Evolutionary conservation across 1,140 invertebrate genomes (phyloP).

Genomic region (Calliopsis andreniformis): DNA sequence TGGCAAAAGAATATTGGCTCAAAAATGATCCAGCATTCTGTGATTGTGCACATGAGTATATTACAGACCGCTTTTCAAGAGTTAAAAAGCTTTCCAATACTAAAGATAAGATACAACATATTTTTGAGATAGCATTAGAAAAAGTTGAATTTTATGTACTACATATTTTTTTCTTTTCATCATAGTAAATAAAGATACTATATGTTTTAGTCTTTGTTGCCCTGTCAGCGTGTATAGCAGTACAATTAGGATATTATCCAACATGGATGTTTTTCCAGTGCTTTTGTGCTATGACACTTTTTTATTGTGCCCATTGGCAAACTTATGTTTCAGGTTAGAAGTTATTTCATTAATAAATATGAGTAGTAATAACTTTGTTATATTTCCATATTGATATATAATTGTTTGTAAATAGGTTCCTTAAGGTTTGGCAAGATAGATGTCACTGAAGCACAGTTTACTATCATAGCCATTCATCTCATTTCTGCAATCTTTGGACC

Average conservation of each 20-base stretch:
- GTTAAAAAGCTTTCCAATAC: not conserved
- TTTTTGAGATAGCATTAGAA: too few species aligned
- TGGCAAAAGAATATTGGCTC: too few species aligned
- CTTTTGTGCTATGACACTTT: slow-evolving; percentile 95
- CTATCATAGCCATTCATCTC: slow-evolving; percentile 94
- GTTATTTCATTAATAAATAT: not conserved
- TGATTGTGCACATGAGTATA: too few species aligned
- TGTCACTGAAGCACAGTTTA: slow-evolving; percentile 98
- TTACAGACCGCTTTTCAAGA: too few species aligned
- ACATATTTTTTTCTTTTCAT: too few species aligned
- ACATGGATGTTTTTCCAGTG: slow-evolving; percentile 97
- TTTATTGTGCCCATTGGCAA: slow-evolving; percentile 99
- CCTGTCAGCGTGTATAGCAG: slow-evolving; percentile 94
- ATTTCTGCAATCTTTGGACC: slow-evolving; percentile 94
- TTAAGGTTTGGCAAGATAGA: slow-evolving; percentile 97
- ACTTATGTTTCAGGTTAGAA: slow-evolving; percentile 95
- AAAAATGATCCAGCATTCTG: too few species aligned
- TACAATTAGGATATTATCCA: slow-evolving; percentile 94
- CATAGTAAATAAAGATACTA: too few species aligned
- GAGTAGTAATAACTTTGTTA: not conserved
- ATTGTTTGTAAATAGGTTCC: slow-evolving; percentile 83
- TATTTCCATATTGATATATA: slow-evolving; percentile 3
- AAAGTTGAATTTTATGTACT: slow-evolving; percentile 21
- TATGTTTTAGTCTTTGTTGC: slow-evolving; percentile 97
- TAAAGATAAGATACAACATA: too few species aligned